These are phyloP conservation scores for Triplophysa dalaica DNA, from an alignment of 2,113 vertebrate species.

Conservation along the genomic window DNA sequence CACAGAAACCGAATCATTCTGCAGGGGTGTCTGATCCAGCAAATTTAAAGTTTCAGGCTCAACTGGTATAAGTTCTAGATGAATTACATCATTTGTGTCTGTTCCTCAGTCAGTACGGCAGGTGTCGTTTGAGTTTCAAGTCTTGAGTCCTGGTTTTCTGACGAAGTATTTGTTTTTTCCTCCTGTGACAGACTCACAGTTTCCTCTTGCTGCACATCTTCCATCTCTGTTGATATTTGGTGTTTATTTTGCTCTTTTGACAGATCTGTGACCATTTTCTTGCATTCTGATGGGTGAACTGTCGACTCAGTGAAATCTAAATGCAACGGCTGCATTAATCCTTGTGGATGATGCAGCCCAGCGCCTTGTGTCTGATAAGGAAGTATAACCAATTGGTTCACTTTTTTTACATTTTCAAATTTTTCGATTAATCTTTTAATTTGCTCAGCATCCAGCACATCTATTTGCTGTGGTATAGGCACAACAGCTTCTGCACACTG, in stretches of 20 bases:
- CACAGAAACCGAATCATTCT: slow-evolving; percentile 29
- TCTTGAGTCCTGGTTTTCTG: slow-evolving; percentile 33
- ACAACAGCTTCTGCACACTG: slow-evolving; percentile 65
- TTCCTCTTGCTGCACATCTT: slow-evolving; percentile 38
- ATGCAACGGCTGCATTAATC: slow-evolving; percentile 49
- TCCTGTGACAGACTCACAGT: not conserved
- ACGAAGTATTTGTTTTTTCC: slow-evolving; percentile 1
- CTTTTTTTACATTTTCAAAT: slow-evolving; percentile 74
- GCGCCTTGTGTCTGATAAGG: slow-evolving; percentile 61
- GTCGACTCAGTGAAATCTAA: slow-evolving; percentile 53
- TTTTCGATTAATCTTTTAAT: slow-evolving; percentile 75
- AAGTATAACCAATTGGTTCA: slow-evolving; percentile 73
- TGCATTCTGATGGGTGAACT: not conserved
- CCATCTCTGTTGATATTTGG: not conserved
- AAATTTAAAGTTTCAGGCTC: slow-evolving; percentile 43
- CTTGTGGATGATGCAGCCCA: slow-evolving; percentile 60
- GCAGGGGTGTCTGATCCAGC: slow-evolving; percentile 52
- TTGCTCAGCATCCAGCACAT: slow-evolving; percentile 73
- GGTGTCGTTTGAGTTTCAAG: slow-evolving; percentile 58
- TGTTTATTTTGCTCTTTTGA: slow-evolving; percentile 1
- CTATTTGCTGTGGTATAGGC: slow-evolving; percentile 68
- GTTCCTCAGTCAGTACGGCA: slow-evolving; percentile 45
- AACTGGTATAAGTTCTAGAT: slow-evolving; percentile 54
- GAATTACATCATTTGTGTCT: slow-evolving; percentile 46
- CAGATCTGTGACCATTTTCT: not conserved